Percentiles rank a stretch among this genome's conserved stretches.
phyloP scores from a whole-genome alignment of 92 coral and sea anemone genomes.

The Plumapathes pennacea region DNA sequence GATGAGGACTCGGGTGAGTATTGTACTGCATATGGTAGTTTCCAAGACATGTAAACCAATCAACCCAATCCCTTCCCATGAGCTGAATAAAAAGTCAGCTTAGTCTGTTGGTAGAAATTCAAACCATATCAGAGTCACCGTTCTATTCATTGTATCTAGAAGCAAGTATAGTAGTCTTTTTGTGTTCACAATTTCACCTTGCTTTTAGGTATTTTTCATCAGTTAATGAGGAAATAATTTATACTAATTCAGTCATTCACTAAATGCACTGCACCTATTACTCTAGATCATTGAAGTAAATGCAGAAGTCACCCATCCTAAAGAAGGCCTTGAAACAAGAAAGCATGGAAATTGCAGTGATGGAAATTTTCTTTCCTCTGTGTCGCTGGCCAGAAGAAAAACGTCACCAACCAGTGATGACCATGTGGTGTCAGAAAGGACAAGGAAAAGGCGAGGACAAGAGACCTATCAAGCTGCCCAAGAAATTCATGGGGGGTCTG shows the following conservation, averaged over 20 bases:
- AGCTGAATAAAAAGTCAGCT: too few relatives aligned
- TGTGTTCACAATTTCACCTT: conserved; percentile 4
- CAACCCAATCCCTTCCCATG: neutral
- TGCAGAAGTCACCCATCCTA: conserved; percentile 26
- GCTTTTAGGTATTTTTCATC: neutral
- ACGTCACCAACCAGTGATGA: conserved; percentile 23
- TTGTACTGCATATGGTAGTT: too few relatives aligned
- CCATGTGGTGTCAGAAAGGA: conserved; percentile 19
- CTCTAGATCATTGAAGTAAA: conserved; percentile 14
- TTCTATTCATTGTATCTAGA: conserved; percentile 1
- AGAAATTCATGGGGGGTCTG: conserved; percentile 61
- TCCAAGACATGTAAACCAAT: too few relatives aligned
- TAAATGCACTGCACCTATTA: conserved; percentile 2
- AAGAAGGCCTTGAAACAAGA: conserved; percentile 27
- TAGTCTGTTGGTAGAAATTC: conserved; percentile 1
- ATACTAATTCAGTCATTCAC: neutral
- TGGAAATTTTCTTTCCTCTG: conserved; percentile 18
- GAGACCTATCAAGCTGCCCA: conserved; percentile 53
- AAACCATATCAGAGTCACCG: conserved; percentile 6
- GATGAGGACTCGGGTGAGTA: too few relatives aligned
- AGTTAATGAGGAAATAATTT: conserved; percentile 1
- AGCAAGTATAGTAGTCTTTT: neutral
- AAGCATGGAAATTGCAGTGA: conserved; percentile 27
- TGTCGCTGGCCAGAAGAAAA: conserved; percentile 43
- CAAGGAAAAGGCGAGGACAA: conserved; percentile 46